Evolutionary conservation across 1,140 invertebrate genomes (phyloP), one percentile per base, ranked within the genome.

Genomic region (Euschistus heros): DNA sequence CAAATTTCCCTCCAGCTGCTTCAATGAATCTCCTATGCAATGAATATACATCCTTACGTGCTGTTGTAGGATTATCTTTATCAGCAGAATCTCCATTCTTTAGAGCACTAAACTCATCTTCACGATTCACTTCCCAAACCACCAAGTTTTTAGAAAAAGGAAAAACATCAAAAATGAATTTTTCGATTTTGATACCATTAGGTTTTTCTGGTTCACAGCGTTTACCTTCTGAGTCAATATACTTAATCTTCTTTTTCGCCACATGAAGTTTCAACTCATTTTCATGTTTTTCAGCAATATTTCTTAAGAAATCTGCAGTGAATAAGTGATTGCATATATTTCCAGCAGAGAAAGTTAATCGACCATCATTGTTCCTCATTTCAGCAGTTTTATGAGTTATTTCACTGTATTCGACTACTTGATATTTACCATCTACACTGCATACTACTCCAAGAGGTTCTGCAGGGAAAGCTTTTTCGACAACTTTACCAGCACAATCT

Each of bases 321-420:
- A 99, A 99, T 73, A 95, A 97, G 73, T 99, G 97, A 77, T 98
- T 99, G 76, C 95, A 98, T 68, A 99, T 98, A 75, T 94, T 98
- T 2, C 95, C 97, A 46, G 94, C 92, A 70, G 86, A 92, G 73
- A 97, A 99, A 0, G 87, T 84, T 0, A 99, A 78, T 64, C 85
- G 78, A 0, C 93, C 94, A 73, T 94, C 84, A 0, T 80, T 72
- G 66, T 90, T 86, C 47, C 85, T 77, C 69, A 88, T 81, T 75
- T 95, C 85, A 0, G 94, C 88, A 0, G 92, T 93, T 70, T 88
- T 84, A 24, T 85, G 77, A 0, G 93, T 89, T 18, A 99, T 89
- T 77, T 99, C 97, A 68, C 92, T 97, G 74, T 99, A 99, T 75
- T 99, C 97, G 0, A 98, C 94, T 0, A 97, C 92, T 74, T 94